These are phyloP conservation scores for Tamandua tetradactyla DNA, from an alignment of 2,797 vertebrate genomes.

Conservation along the genomic window DNA sequence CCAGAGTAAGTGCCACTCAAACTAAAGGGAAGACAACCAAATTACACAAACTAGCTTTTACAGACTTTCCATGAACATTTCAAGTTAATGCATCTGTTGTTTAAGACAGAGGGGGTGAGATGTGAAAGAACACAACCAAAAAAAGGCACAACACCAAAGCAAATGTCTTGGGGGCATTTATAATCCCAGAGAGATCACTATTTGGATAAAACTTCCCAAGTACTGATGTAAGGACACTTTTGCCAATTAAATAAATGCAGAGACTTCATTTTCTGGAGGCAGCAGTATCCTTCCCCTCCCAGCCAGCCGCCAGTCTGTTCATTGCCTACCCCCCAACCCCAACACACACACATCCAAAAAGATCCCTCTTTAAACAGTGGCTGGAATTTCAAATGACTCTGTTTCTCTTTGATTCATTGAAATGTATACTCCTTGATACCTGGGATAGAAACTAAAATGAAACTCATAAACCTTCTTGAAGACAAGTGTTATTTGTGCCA, in stretches of 20 bases:
- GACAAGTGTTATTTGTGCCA: conserved; percentile 42
- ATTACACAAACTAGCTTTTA: neutral
- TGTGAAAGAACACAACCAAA: conserved; percentile 53
- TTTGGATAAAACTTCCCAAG: conserved; percentile 17
- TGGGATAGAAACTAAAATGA: conserved; percentile 53
- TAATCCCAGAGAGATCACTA: neutral
- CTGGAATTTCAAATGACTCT: conserved; percentile 15
- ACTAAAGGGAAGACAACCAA: conserved; percentile 18
- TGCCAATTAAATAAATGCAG: neutral
- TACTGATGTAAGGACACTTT: neutral
- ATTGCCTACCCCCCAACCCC: neutral
- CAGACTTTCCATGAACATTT: conserved; percentile 55
- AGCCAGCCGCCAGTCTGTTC: neutral
- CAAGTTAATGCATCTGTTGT: conserved; percentile 58
- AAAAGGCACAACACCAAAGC: conserved; percentile 60
- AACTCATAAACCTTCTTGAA: conserved; percentile 52
- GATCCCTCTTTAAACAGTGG: neutral
- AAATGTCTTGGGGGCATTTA: conserved; percentile 44
- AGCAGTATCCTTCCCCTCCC: neutral
- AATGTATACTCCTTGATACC: conserved; percentile 4
- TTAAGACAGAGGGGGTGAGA: neutral
- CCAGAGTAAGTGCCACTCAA: neutral
- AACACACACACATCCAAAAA: neutral
- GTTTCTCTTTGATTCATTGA: conserved; percentile 45
- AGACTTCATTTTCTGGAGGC: conserved; percentile 6